phyloP scores from a whole-genome alignment of 2,113 vertebrate species.

The Bujurquina vittata region DNA sequence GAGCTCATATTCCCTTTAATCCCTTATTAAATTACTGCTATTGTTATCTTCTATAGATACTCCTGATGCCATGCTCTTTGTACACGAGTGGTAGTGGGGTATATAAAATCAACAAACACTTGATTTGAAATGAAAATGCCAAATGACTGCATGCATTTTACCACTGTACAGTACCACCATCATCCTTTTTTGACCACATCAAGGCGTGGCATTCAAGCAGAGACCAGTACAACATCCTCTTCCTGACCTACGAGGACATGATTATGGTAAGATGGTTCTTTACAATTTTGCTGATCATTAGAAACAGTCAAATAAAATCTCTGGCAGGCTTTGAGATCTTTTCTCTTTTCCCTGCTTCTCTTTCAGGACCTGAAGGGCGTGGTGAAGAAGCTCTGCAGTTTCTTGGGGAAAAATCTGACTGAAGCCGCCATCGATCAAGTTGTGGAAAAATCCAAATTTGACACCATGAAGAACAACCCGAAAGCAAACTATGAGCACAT shows the following conservation, averaged over 20 bases:
- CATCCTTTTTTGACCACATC: accelerated
- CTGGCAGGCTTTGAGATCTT: neutral
- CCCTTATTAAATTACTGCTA: neutral
- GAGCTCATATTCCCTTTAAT: neutral
- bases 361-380: neutral
- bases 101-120: too few species aligned
- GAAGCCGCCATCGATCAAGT: accelerated
- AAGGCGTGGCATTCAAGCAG: accelerated
- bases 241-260: neutral
- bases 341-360: accelerated
- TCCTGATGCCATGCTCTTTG: too few species aligned
- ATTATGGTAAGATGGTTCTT: neutral
- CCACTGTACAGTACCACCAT: accelerated
- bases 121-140: neutral
- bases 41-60: slow-evolving; percentile 48
- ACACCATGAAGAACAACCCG: neutral
- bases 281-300: accelerated
- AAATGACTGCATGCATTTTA: neutral
- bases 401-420: neutral
- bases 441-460: accelerated
- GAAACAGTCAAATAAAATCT: neutral
- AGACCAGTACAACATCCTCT: neutral
- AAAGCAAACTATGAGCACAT: accelerated
- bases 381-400: neutral
- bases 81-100: too few species aligned